A percentile compares a stretch with the other conserved stretches of the same genome.
These are phyloP conservation scores for Picathartes gymnocephalus DNA, from an alignment of 2,113 vertebrate species.

Conservation along the genomic window DNA sequence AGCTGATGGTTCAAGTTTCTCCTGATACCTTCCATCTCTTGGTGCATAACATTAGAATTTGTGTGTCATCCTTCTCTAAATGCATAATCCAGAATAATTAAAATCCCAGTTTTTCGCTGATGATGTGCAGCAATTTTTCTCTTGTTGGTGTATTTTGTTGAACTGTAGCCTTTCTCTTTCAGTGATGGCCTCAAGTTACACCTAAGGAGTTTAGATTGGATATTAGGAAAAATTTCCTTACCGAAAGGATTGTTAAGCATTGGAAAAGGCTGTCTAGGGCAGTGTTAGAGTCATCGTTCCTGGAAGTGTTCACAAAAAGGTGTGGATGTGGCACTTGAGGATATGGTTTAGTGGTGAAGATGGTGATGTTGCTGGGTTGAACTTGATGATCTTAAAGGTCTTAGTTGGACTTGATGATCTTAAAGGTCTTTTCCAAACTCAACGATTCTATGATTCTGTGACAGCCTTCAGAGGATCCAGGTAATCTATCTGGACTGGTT, in stretches of 20 bases:
- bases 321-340: background rate
- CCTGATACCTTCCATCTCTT: background rate
- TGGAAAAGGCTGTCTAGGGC: background rate
- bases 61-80: background rate
- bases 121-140: background rate
- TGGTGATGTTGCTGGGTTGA: background rate
- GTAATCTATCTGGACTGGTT: background rate
- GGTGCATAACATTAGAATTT: background rate
- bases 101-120: background rate
- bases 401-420: background rate
- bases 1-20: background rate
- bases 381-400: background rate
- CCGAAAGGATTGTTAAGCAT: background rate
- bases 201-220: background rate
- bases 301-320: background rate
- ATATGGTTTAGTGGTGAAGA: background rate
- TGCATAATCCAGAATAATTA: background rate
- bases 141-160: background rate
- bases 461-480: background rate
- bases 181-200: background rate
- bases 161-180: background rate
- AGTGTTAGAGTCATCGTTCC: background rate
- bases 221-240: background rate
- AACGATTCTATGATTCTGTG: background rate
- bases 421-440: background rate